Evolutionary conservation across 2,888 invertebrate species (phyloP).

Genomic region (Drosophila diplacantha): DNA sequence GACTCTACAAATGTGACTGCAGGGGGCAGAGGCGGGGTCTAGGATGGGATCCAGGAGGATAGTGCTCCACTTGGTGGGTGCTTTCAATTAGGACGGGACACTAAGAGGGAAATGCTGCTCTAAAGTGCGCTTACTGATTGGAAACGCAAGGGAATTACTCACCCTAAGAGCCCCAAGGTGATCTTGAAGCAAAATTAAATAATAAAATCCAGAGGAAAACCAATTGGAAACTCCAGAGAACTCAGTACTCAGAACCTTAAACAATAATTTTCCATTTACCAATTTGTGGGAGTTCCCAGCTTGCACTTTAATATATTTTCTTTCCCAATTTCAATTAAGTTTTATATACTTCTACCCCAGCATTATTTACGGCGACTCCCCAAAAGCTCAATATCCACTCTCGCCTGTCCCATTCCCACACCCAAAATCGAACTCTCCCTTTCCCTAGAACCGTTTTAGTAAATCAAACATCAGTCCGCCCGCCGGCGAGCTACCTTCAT

Average conservation of each 20-base stretch:
- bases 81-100: conserved; percentile 62
- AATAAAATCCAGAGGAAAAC: not conserved
- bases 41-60: not conserved
- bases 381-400: conserved; percentile 14
- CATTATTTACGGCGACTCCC: conserved; percentile 6
- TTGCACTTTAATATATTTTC: not conserved
- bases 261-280: not conserved
- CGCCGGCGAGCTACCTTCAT: conserved; percentile 22
- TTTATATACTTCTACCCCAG: not conserved
- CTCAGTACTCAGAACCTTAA: not conserved
- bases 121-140: conserved; percentile 67
- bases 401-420: not conserved
- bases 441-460: conserved; percentile 25
- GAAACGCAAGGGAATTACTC: conserved; percentile 3
- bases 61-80: conserved; percentile 24
- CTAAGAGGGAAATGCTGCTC: conserved; percentile 27
- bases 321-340: not conserved
- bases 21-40: not conserved
- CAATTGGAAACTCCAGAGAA: not conserved
- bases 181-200: not conserved
- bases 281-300: conserved; percentile 24
- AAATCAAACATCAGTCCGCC: conserved; percentile 24
- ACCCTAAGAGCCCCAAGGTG: not conserved
- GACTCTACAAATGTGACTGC: conserved; percentile 57
- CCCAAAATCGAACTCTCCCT: conserved; percentile 29